Conservation (phyloP, 1,140 invertebrate genomes). For the Trachymyrmex septentrionalis region DNA sequence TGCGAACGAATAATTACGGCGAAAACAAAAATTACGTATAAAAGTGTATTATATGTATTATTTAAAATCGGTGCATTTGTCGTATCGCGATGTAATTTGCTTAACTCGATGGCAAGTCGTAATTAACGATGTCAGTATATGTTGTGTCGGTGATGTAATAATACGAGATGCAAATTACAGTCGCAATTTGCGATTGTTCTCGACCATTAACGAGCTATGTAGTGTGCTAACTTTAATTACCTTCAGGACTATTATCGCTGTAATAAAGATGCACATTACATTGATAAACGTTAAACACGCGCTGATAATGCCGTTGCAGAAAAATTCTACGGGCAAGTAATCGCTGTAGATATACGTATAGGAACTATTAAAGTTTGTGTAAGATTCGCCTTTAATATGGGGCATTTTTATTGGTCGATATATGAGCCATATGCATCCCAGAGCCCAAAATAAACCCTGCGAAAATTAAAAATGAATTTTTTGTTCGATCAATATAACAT, state of each 20-base stretch:
- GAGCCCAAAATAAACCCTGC: constrained; percentile 92
- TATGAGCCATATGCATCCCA: constrained; percentile 91
- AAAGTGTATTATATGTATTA: not conserved
- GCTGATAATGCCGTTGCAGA: constrained; percentile 92
- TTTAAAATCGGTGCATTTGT: constrained; percentile 9
- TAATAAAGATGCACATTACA: constrained; percentile 94
- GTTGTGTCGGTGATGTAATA: constrained; percentile 37
- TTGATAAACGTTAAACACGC: constrained; percentile 93
- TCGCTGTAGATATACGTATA: constrained; percentile 90
- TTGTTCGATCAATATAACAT: constrained; percentile 1
- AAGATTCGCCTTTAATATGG: constrained; percentile 90
- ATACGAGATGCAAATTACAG: not conserved
- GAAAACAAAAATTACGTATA: constrained; percentile 12
- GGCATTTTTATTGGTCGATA: constrained; percentile 90
- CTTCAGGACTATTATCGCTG: constrained; percentile 93
- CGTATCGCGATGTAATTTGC: not conserved
- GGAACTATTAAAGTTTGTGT: constrained; percentile 87
- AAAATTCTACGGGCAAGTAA: constrained; percentile 92
- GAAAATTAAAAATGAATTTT: constrained; percentile 14
- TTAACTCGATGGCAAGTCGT: not conserved
- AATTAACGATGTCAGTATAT: constrained; percentile 33
- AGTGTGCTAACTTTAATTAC: constrained; percentile 80
- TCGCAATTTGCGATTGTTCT: not conserved
- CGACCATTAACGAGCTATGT: not conserved
- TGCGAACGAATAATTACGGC: not conserved